Base-by-base conservation (phyloP, 2,113 vertebrate species). In the Petroica traversi region DNA sequence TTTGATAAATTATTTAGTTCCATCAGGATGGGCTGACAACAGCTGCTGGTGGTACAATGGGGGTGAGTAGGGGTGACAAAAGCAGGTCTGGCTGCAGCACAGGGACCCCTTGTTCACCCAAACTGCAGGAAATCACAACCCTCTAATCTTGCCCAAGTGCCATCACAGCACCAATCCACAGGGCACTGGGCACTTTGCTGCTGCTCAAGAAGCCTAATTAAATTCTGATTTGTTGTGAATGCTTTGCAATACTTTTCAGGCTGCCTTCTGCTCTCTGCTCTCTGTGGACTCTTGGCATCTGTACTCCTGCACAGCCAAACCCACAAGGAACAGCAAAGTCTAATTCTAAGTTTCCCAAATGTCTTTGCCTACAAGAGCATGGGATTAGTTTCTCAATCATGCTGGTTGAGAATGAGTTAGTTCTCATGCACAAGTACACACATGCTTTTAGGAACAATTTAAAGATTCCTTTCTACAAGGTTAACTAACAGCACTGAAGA, bases 1-100 rank as follows among this genome's bases (percentile, higher is more conserved):
- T 62, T 61, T 54, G 16, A 4, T 74, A 19, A 29, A 48, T 23
- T 0, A 11, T 81, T 58, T 62, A 12, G 4, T 76, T 69, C 33
- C 28, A 77, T 14, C 6, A 33, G 41, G n/a, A 25, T 2, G 6
- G 40, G 31, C 9, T 15, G 20, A 33, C 34, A 58, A 9, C 18
- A 46, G 57, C 33, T 9, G 3, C 2, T 26, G 14, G 11, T 40
- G 19, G 22, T 3, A 4, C 38, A 0, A 0, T 0, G 4, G 71
- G 28, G 54, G 5, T 66, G 67, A 29, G 11, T 5, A 1, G 1
- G 2, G 33, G 4, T 14, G 29, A 76, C 29, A 68, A 9, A 10
- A 17, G 5, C 34, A 20, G 46, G 11, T 34, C 55, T 66, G 41
- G 10, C 23, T 55, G 29, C 14, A 3, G 17, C 17, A 40, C 25